These are phyloP conservation scores for Trichacis sp. DNA, from an alignment of 2,888 invertebrate genomes.

Conservation along the genomic window DNA sequence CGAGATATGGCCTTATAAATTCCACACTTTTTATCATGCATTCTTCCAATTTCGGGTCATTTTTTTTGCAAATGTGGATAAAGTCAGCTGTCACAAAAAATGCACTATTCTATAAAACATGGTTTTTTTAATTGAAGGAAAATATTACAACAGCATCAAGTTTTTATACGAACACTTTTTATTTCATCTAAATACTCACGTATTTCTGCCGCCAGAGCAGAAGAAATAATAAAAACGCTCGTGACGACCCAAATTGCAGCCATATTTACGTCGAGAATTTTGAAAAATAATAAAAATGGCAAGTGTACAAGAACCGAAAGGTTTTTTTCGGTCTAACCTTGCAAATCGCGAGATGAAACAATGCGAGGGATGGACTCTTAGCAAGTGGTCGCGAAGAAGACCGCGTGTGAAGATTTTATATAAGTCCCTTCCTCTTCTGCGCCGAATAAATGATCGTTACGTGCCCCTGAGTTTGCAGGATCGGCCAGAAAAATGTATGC, in stretches of 20 bases:
- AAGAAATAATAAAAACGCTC: neutral
- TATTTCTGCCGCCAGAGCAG: conserved; percentile 15
- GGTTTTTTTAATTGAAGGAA: neutral
- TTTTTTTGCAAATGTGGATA: conserved; percentile 71
- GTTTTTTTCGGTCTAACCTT: neutral
- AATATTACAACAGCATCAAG: neutral
- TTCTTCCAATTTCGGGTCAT: conserved; percentile 73
- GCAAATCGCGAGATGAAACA: conserved; percentile 20
- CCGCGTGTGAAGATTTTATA: conserved; percentile 58
- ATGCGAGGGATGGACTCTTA: conserved; percentile 49
- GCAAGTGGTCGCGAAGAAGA: conserved; percentile 54
- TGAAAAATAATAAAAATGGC: too few species aligned
- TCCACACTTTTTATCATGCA: conserved; percentile 74
- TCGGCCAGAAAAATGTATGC: conserved; percentile 23
- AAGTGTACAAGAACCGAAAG: conserved; percentile 4
- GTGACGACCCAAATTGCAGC: neutral
- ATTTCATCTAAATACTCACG: conserved; percentile 11
- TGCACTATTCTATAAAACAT: neutral
- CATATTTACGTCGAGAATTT: neutral
- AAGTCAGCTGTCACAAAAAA: conserved; percentile 71
- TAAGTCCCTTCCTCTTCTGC: conserved; percentile 45
- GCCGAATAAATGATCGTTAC: conserved; percentile 47
- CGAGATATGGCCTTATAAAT: conserved; percentile 73
- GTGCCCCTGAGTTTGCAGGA: conserved; percentile 22
- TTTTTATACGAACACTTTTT: too few species aligned